A percentile compares a stretch with the other conserved stretches of the same genome.
Evolutionary conservation across 2,797 vertebrate genomes (phyloP).

Genomic region (Acanthopagrus latus): DNA sequence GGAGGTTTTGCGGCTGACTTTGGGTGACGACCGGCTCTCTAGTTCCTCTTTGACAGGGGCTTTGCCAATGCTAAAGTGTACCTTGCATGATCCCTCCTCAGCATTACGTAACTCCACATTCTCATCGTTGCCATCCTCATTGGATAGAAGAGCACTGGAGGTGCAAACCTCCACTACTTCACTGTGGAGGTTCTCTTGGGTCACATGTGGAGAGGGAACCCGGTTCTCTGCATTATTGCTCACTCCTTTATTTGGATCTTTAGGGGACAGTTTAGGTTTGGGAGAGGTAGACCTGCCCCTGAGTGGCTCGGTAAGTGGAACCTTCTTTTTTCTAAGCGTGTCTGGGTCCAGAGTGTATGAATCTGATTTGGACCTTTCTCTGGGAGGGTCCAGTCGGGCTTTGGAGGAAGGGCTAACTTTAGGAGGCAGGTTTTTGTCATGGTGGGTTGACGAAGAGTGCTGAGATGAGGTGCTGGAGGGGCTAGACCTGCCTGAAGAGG

Average conservation of each 20-base stretch:
- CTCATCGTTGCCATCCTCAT: conserved; percentile 92
- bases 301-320: conserved; percentile 94
- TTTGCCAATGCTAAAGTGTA: conserved; percentile 99
- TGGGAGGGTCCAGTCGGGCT: conserved; percentile 93
- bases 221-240: conserved; percentile 90
- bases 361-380: conserved; percentile 98
- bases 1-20: conserved; percentile 95
- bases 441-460: conserved; percentile 90
- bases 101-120: conserved; percentile 86
- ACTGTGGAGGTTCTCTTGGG: conserved; percentile 98
- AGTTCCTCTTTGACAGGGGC: conserved; percentile 95
- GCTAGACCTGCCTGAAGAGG: conserved; percentile 89
- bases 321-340: conserved; percentile 96
- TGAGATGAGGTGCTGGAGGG: conserved; percentile 90
- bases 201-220: conserved; percentile 95
- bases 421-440: conserved; percentile 93
- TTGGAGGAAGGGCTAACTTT: conserved; percentile 92
- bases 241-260: conserved; percentile 87
- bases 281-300: conserved; percentile 97
- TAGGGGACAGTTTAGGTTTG: conserved; percentile 92
- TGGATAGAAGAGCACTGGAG: conserved; percentile 93
- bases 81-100: conserved; percentile 93
- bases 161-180: conserved; percentile 98
- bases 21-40: conserved; percentile 96
- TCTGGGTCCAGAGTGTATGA: conserved; percentile 98